These are phyloP conservation scores for Ctenicera cuprea DNA, from an alignment of 2,888 invertebrate species.

Conservation along the genomic window DNA sequence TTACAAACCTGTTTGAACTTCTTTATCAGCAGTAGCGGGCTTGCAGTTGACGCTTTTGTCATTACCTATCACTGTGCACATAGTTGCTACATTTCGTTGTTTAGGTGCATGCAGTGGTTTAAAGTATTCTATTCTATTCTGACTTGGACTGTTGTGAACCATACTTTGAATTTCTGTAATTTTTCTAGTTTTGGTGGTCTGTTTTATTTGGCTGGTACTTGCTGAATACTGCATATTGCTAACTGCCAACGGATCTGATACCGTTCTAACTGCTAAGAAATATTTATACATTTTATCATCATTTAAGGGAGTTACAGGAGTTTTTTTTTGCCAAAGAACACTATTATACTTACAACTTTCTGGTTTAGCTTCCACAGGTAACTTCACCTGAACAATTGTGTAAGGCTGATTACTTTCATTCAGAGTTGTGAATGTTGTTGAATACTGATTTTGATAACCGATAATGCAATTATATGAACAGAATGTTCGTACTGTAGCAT, in stretches of 20 bases:
- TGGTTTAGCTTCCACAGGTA: constrained; percentile 69
- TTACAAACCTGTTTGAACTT: not conserved
- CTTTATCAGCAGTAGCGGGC: not conserved
- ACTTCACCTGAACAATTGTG: constrained; percentile 63
- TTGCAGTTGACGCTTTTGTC: not conserved
- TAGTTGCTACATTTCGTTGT: constrained; percentile 10
- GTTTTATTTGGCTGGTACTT: too few relatives aligned
- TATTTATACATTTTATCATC: too few relatives aligned
- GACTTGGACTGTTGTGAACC: constrained; percentile 45
- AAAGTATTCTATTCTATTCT: not conserved
- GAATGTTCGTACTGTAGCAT: not conserved
- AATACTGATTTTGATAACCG: not conserved
- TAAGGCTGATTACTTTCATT: not conserved
- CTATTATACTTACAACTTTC: not conserved
- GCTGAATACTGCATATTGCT: too few relatives aligned
- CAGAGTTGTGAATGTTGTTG: not conserved
- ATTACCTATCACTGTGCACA: not conserved
- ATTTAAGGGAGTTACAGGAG: too few relatives aligned
- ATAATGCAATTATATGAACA: not conserved
- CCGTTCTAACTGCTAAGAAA: too few relatives aligned
- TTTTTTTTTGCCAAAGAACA: not conserved
- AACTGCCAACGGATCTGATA: too few relatives aligned
- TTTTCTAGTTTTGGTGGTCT: not conserved
- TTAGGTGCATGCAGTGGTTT: not conserved
- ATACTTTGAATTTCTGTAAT: not conserved